Base-by-base conservation (phyloP, 1,140 invertebrate species). In the Zaprionus capensis region DNA sequence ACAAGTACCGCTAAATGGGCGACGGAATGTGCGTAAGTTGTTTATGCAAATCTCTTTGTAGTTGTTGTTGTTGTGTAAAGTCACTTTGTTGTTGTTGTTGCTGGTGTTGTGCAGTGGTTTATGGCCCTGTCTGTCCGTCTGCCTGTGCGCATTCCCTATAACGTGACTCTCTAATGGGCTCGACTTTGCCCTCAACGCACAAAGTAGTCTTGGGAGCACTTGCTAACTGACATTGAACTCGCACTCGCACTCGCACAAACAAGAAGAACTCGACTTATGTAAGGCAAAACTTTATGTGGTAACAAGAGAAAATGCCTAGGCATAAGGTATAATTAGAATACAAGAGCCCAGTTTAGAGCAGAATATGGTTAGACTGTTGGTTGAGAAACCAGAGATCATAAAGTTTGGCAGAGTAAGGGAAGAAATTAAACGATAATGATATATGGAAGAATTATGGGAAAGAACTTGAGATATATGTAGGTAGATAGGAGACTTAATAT, bases 81-180 rank as follows among this genome's bases (percentile, higher is more conserved):
- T 63, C 67, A n/a, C 49, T n/a, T 41, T 12, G 49, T 59, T 38
- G 41, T 57, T 34, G 31, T 34, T 34, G 31, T 31, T 31, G 28
- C 28, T 58, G 31, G 57, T 15, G 66, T 76, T 56, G 68, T 67
- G 62, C 38, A n/a, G 46, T 51, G 46, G 24, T 59, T 77, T 71
- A 74, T 69, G 65, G 58, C 53, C 70, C 31, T 81, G 71, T 70
- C 67, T 69, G 55, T 62, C 41, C 44, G 41, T 65, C 66, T 62
- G n/a, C 56, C 74, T 53, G 20, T 53, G 38, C 65, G 66, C 80
- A 87, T 82, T 87, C 83, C 46, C 82, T 77, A 84, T 88, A 90
- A 90, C 84, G 84, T 87, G 84, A 84, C 85, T 88, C 71, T 46
- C 41, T 76, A 73, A 87, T 81, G 84, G 63, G 76, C 83, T 69